Evolutionary conservation across 2,888 invertebrate species (phyloP), one percentile per base, ranked within the genome.

Genomic region (Acronicta aceris): DNA sequence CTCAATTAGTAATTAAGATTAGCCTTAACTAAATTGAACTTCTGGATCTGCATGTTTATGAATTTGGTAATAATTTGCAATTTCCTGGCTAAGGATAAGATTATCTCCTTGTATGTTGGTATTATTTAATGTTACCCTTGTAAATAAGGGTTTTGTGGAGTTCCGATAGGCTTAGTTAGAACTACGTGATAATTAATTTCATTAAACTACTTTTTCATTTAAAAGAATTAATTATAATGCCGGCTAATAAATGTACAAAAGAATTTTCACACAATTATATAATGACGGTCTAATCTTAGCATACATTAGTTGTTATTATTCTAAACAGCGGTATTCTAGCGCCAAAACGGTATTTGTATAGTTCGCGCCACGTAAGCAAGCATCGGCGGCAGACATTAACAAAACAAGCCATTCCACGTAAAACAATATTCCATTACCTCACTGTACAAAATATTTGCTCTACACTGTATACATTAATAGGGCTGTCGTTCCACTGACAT

Each of bases 391-490:
- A 65, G 60, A 70, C 65, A 71, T 70, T 65, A 71, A 61, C 72
- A 65, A 74, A 75, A 69, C 76, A 81, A 79, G 68, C 59, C 65
- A 58, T 81, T 79, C 74, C 67, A 55, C 68, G 75, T 74, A 81
- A 77, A 84, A 84, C 71, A 81, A 81, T 82, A 81, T 83, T 81
- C 83, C 81, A 85, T 81, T 80, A 81, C 67, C 65, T 65, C 64
- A 56, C 62, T 54, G 71, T 72, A 72, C 79, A 87, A 84, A 89
- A 89, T 86, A 88, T 89, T 89, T 88, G 83, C 80, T 74, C 74
- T 81, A 67, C 65, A 65, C 27, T 74, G 80, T 79, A 71, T 58
- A 61, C 71, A 60, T 27, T 64, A 48, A 57, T 68, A 72, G 76
- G 74, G 73, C n/a, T 74, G 71, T n/a, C 74, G 38, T 46, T 46